These are phyloP conservation scores for Drosophila chauvacae DNA, from an alignment of 1,140 invertebrate species.

Conservation along the genomic window DNA sequence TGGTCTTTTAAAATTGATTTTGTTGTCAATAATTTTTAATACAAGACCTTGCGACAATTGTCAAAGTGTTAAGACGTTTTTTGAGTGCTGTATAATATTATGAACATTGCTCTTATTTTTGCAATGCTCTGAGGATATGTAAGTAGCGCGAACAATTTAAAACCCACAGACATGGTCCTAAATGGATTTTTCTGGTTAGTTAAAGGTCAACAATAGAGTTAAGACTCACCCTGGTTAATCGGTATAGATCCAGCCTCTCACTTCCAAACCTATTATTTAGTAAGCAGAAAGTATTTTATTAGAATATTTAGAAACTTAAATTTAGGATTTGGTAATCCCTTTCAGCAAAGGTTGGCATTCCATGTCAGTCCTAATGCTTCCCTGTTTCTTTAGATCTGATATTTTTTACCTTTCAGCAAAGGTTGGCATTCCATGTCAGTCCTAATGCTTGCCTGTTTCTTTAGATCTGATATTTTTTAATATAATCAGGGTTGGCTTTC, in stretches of 20 bases:
- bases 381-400: background rate
- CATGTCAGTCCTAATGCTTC: background rate
- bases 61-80: conserved; percentile 3
- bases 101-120: background rate
- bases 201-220: background rate
- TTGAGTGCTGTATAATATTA: conserved; percentile 7
- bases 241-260: background rate
- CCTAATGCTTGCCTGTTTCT: background rate
- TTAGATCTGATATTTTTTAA: background rate
- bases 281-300: background rate
- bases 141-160: background rate
- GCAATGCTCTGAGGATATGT: background rate
- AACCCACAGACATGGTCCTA: too few relatives aligned
- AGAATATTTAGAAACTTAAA: too few relatives aligned
- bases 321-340: too few relatives aligned
- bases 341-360: too few relatives aligned
- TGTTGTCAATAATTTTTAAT: background rate
- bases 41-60: background rate
- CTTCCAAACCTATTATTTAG: background rate
- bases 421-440: too few relatives aligned
- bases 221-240: background rate
- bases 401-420: too few relatives aligned
- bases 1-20: background rate
- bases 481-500: background rate
- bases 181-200: background rate